Evolutionary conservation across 1,140 invertebrate genomes (phyloP).

Genomic region (Dendrolimus punctatus): DNA sequence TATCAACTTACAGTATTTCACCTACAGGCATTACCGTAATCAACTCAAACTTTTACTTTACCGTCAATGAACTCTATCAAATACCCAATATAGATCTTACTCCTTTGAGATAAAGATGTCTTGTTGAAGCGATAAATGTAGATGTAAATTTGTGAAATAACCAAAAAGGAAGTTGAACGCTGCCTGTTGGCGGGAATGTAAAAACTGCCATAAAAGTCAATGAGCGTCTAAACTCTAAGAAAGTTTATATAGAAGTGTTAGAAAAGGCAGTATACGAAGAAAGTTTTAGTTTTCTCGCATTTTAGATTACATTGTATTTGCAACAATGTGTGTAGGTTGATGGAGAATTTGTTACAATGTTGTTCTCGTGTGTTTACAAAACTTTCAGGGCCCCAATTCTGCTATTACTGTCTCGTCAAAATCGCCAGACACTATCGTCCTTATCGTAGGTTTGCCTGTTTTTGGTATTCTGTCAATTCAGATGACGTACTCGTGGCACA

Average conservation of each 20-base stretch:
- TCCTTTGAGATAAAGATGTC: background rate
- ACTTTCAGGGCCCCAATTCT: too few relatives aligned
- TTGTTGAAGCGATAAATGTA: background rate
- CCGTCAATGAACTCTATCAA: slow-evolving; percentile 1
- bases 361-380: too few relatives aligned
- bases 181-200: slow-evolving; percentile 33
- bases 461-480: too few relatives aligned
- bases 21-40: slow-evolving; percentile 52
- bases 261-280: slow-evolving; percentile 24
- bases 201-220: slow-evolving; percentile 61
- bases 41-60: slow-evolving; percentile 24
- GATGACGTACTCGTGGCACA: too few relatives aligned
- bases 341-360: too few relatives aligned
- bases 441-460: too few relatives aligned
- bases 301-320: background rate
- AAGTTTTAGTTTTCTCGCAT: slow-evolving; percentile 20
- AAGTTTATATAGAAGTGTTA: slow-evolving; percentile 17
- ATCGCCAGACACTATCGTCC: too few relatives aligned
- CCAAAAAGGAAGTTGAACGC: slow-evolving; percentile 15
- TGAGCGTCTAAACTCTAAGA: slow-evolving; percentile 38
- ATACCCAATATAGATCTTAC: slow-evolving; percentile 9
- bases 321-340: too few relatives aligned
- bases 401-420: too few relatives aligned
- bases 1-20: slow-evolving; percentile 30
- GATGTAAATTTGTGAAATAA: slow-evolving; percentile 17